phyloP scores from a whole-genome alignment of 2,888 invertebrate species.

The Branchipolynoe longqiensis region DNA sequence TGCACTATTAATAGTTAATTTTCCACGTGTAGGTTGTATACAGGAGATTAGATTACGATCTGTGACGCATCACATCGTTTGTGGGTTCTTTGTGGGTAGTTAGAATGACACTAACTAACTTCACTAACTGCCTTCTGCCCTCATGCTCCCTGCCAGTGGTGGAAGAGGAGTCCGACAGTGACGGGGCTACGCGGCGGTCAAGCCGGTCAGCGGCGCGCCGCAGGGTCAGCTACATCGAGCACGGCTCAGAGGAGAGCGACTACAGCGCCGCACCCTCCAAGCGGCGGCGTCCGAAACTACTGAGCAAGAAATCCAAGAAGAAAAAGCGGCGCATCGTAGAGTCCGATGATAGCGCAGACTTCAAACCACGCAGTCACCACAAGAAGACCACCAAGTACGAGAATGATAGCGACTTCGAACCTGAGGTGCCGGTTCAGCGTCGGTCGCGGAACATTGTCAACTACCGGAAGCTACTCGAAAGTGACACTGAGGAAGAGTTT shows the following conservation, averaged over 20 bases:
- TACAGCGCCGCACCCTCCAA: not conserved
- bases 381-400: not conserved
- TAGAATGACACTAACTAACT: too few species aligned
- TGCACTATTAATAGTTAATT: too few species aligned
- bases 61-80: too few species aligned
- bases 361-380: not conserved
- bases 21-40: too few species aligned
- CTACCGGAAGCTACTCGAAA: slow-evolving; percentile 26
- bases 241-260: slow-evolving; percentile 44
- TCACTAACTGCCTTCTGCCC: too few species aligned
- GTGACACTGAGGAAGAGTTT: slow-evolving; percentile 5
- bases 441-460: not conserved
- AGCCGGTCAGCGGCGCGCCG: slow-evolving; percentile 59
- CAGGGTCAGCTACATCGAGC: slow-evolving; percentile 44
- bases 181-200: slow-evolving; percentile 43
- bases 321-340: slow-evolving; percentile 54
- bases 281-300: slow-evolving; percentile 6
- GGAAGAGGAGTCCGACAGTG: slow-evolving; percentile 52
- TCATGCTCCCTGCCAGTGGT: slow-evolving; percentile 24
- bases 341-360: slow-evolving; percentile 57
- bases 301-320: slow-evolving; percentile 47
- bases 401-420: slow-evolving; percentile 47
- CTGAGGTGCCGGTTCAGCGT: not conserved
- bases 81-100: too few species aligned
- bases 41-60: too few species aligned